Evolutionary conservation across 2,797 vertebrate species (phyloP).

Genomic region (Kryptolebias ocellatus): DNA sequence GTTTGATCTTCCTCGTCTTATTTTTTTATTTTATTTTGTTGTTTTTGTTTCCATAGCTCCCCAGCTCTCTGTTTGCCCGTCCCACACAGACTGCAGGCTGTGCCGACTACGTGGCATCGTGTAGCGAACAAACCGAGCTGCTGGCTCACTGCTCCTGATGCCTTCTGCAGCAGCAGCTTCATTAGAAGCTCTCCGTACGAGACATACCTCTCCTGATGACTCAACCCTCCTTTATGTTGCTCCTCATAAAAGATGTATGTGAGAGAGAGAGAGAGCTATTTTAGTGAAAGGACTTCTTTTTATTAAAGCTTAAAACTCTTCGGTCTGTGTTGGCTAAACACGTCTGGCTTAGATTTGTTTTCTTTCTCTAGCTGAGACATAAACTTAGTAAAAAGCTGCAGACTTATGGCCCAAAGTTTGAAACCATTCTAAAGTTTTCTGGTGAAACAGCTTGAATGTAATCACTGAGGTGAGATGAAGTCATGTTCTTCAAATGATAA

Average conservation of each 20-base stretch:
- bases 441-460: constrained; percentile 18
- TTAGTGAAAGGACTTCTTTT: not conserved
- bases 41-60: constrained; percentile 14
- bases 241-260: constrained; percentile 25
- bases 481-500: constrained; percentile 18
- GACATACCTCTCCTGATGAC: constrained; percentile 34
- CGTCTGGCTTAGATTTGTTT: not conserved
- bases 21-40: not conserved
- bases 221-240: constrained; percentile 26
- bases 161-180: constrained; percentile 44
- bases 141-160: constrained; percentile 37
- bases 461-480: constrained; percentile 19
- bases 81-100: constrained; percentile 37
- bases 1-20: constrained; percentile 20
- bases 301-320: not conserved
- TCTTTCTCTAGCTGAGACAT: not conserved
- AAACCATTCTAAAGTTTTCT: constrained; percentile 17
- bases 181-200: constrained; percentile 45
- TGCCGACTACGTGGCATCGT: constrained; percentile 64
- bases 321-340: not conserved
- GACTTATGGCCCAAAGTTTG: constrained; percentile 9
- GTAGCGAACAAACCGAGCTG: constrained; percentile 29
- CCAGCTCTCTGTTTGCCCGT: constrained; percentile 7
- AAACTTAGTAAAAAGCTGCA: constrained; percentile 10
- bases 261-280: constrained; percentile 2